Percentiles rank a stretch among this genome's conserved stretches.
These are phyloP conservation scores for Mamestra brassicae DNA, from an alignment of 2,888 invertebrate genomes.

Conservation along the genomic window DNA sequence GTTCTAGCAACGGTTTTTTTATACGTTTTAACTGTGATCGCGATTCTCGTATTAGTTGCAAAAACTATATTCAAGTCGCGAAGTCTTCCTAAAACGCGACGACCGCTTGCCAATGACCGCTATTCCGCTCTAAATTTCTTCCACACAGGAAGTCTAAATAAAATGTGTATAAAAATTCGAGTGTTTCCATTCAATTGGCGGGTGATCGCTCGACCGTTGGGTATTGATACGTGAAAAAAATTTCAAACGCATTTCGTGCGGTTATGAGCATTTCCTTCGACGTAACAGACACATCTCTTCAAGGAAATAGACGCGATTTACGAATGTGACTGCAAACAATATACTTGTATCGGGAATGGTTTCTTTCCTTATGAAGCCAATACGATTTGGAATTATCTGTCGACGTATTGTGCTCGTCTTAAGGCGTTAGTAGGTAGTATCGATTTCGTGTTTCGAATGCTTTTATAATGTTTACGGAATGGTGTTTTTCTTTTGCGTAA, in stretches of 20 bases:
- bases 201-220: constrained; percentile 58
- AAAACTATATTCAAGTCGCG: constrained; percentile 41
- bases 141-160: constrained; percentile 57
- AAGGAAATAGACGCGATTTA: constrained; percentile 58
- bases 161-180: constrained; percentile 58
- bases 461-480: constrained; percentile 28
- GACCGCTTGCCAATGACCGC: constrained; percentile 33
- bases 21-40: background rate
- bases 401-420: constrained; percentile 40
- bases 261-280: constrained; percentile 60
- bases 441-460: constrained; percentile 33
- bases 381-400: constrained; percentile 60
- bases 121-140: constrained; percentile 44
- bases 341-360: constrained; percentile 48
- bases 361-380: constrained; percentile 61
- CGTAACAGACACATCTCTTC: constrained; percentile 33
- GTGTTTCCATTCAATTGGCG: constrained; percentile 63
- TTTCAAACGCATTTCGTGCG: constrained; percentile 62
- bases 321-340: constrained; percentile 50
- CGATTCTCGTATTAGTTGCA: background rate
- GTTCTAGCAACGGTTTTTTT: constrained; percentile 5
- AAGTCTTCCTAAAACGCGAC: constrained; percentile 17
- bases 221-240: constrained; percentile 77
- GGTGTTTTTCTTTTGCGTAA: constrained; percentile 11
- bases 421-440: constrained; percentile 45